Evolutionary conservation across 2,888 invertebrate genomes (phyloP), one percentile per base, ranked within the genome.

Genomic region (Leptinotarsa haldemani): DNA sequence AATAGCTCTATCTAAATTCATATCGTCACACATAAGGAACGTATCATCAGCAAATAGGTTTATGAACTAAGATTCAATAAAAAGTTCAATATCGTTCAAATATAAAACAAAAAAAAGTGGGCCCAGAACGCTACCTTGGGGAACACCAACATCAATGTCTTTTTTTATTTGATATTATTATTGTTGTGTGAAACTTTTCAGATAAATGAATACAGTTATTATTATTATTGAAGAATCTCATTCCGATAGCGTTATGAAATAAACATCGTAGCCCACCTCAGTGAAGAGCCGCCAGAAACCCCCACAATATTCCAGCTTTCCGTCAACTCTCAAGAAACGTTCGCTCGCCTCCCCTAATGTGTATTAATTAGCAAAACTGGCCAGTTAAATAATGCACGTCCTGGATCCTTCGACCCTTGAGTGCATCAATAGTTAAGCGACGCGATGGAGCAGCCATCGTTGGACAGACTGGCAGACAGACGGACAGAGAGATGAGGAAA

Each of bases 281-380:
- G 13, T 56, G 0, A 15, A 56, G 15, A 15, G 22, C 15, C 15
- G 22, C 50, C 4, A 22, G 20, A 20, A 56, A 9, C 22, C 56
- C 9, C 12, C 12, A 25, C 22, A 18, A 16, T 56, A 56, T 40
- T 61, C 30, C 25, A 61, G 30, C 30, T 40, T 40, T 13, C 16
- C 30, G 40, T 20, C 30, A 15, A 50, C 61, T 53, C 46, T 40
- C 71, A 52, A 52, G 52, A 52, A 22, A 30, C 15, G 46, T 18
- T 63, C 46, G 46, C 40, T 12, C 40, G 16, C 48, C 53, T 53
- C 25, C 67, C 52, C 52, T 61, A 53, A 52, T 50, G 63, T n/a
- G 74, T 74, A 74, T 74, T 74, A 74, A 74, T 74, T 71, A 69
- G 69, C 74, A 46, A 71, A 71, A 71, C 71, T 74, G 68, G 69